Base-by-base conservation (phyloP, 2,888 invertebrate species). In the Cynaeus angustus region DNA sequence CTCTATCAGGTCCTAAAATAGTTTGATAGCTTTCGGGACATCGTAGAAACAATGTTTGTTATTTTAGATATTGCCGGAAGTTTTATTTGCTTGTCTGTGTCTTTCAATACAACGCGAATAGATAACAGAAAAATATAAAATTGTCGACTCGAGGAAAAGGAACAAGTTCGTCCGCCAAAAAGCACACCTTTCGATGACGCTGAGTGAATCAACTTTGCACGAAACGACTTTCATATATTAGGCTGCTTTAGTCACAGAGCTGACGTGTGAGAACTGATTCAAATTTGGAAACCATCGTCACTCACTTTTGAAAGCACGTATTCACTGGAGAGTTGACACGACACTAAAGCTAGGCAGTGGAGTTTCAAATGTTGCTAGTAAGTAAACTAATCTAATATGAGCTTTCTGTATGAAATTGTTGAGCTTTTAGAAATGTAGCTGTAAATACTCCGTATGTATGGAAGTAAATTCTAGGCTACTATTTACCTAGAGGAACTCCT, bases 31-130 rank as follows among this genome's bases (percentile, higher is more conserved):
- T 26, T 37, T 33, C 37, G 14, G 37, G 48, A 21, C 48, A 10
- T 5, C 48, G 53, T 33, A 13, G 33, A 46, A 43, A 46, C 56
- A 43, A 56, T 43, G 46, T 59, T 59, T 59, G 33, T 58, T 59
- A 43, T 46, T 59, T 59, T 41, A n/a, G 53, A 53, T 53, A 53
- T 53, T 53, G 8, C 14, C 53, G 33, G 53, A 53, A 59, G 46
- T 46, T 45, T 46, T 59, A 45, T 59, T 45, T 46, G 30, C 56
- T 26, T 59, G 43, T 30, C n/a, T 28, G 58, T 41, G 41, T 37
- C 56, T 56, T 56, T 56, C 56, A 56, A 56, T 55, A 38, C 16
- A 0, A 41, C 41, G 2, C 21, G 55, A 55, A 55, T 7, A 26
- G 14, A 26, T 1, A 41, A 16, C 21, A 21, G 56, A 43, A 56